These are phyloP conservation scores for Todiramphus chloris DNA, from an alignment of 2,113 vertebrate genomes.

Conservation along the genomic window DNA sequence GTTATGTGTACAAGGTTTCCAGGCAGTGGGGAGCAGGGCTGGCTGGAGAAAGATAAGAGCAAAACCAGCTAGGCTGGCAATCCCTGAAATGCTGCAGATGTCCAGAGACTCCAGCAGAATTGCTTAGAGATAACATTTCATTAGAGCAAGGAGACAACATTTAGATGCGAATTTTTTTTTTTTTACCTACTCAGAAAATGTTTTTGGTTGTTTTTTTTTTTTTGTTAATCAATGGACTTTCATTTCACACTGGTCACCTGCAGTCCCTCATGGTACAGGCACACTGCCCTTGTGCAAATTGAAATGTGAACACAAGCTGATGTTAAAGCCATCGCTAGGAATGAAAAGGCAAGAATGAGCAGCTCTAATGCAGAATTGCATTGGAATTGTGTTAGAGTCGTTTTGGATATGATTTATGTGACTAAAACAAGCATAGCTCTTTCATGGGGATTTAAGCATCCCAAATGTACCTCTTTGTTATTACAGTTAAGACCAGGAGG, in stretches of 20 bases:
- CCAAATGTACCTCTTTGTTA: background rate
- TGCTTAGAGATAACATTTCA: background rate
- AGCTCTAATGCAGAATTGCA: background rate
- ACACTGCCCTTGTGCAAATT: background rate
- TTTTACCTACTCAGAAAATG: background rate
- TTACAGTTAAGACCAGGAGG: background rate
- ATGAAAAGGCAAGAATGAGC: rapidly evolving
- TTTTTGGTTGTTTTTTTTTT: background rate
- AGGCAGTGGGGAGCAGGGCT: background rate
- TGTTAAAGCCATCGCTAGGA: background rate
- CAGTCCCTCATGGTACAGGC: background rate
- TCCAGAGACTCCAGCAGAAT: background rate
- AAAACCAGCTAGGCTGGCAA: background rate
- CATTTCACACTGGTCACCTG: background rate
- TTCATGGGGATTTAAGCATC: background rate
- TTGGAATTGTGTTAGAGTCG: background rate
- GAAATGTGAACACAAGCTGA: rapidly evolving
- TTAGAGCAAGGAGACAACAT: background rate
- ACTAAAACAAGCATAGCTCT: background rate
- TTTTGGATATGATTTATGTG: background rate
- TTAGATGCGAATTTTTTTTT: background rate
- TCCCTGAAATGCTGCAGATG: background rate
- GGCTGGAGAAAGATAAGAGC: background rate
- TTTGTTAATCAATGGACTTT: background rate
- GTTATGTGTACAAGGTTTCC: background rate